Evolutionary conservation across 2,797 vertebrate genomes (phyloP).

Genomic region (Botia almorhae): DNA sequence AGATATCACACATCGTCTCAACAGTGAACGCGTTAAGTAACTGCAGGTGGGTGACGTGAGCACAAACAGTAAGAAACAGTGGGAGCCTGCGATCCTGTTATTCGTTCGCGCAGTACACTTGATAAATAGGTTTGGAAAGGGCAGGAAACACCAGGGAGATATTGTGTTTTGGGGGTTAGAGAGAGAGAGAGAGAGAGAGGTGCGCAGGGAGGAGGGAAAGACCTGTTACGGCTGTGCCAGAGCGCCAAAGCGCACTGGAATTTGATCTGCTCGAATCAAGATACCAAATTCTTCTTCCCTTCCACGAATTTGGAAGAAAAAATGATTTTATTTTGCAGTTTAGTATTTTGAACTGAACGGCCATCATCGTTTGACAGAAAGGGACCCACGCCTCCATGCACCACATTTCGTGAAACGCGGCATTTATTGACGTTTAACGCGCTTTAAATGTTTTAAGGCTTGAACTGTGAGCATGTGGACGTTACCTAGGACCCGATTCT

Average conservation of each 20-base stretch:
- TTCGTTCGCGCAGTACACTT: not conserved
- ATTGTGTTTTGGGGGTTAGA: not conserved
- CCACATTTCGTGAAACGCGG: not conserved
- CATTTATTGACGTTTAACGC: conserved; percentile 6
- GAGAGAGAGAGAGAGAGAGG: conserved; percentile 5
- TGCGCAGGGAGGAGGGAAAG: conserved; percentile 31
- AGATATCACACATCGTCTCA: not conserved
- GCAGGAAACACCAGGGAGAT: not conserved
- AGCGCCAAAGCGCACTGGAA: conserved; percentile 15
- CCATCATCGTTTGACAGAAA: not conserved
- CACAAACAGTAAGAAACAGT: not conserved
- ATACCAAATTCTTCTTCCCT: not conserved
- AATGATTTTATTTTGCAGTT: not conserved
- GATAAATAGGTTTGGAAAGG: not conserved
- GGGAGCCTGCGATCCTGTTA: not conserved
- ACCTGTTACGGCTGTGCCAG: conserved; percentile 58
- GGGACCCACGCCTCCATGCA: conserved; percentile 20
- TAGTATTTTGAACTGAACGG: not conserved
- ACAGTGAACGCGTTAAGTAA: not conserved
- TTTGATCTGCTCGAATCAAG: conserved; percentile 9
- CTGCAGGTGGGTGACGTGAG: conserved; percentile 6
- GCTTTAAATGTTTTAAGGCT: conserved; percentile 34
- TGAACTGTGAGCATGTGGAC: conserved; percentile 77
- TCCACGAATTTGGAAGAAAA: not conserved
- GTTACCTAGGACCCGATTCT: conserved; percentile 79